Evolutionary conservation across 2,888 invertebrate genomes (phyloP).

Genomic region (Camponotus fellah): DNA sequence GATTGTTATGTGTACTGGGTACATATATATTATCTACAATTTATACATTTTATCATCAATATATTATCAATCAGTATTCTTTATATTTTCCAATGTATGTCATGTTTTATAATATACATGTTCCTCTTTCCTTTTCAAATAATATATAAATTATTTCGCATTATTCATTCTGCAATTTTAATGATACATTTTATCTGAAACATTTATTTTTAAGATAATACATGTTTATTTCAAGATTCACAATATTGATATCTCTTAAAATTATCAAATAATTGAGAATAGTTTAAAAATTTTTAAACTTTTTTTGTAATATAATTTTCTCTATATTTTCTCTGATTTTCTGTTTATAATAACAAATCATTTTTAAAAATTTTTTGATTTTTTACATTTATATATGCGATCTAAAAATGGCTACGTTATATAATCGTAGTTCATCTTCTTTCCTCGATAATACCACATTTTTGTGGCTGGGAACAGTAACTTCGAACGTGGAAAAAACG

Average conservation of each 20-base stretch:
- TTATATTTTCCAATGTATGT: too few species aligned
- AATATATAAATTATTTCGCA: too few species aligned
- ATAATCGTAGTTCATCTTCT: constrained; percentile 2
- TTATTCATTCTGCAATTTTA: neutral
- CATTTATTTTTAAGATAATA: neutral
- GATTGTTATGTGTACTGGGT: neutral
- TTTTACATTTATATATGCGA: neutral
- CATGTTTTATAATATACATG: too few species aligned
- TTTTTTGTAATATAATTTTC: neutral
- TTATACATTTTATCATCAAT: too few species aligned
- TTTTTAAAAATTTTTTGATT: neutral
- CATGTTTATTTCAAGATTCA: neutral
- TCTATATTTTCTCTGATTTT: neutral
- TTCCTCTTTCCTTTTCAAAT: too few species aligned
- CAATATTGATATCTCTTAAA: neutral
- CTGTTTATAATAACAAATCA: neutral
- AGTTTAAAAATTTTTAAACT: neutral
- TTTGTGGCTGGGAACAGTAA: constrained; percentile 29
- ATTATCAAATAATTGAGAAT: neutral
- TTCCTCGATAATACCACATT: constrained; percentile 28
- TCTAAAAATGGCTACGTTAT: neutral
- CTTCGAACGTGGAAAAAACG: constrained; percentile 30
- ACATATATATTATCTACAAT: too few species aligned
- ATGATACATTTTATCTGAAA: neutral
- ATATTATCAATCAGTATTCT: too few species aligned